These are phyloP conservation scores for Osmerus eperlanus DNA, from an alignment of 2,113 vertebrate genomes.

Conservation along the genomic window DNA sequence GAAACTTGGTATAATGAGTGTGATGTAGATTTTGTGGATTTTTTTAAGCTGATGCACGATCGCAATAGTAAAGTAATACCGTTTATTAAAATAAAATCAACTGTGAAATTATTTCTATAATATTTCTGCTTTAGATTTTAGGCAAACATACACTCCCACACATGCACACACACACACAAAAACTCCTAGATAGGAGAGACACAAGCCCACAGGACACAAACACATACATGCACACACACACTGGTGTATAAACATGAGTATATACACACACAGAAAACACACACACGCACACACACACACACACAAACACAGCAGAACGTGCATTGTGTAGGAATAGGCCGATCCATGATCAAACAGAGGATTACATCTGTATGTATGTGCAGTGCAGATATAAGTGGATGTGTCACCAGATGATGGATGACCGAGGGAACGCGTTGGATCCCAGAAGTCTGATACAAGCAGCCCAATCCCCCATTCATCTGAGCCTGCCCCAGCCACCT, in stretches of 20 bases:
- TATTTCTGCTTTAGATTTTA: not conserved
- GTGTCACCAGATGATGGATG: slow-evolving; percentile 70
- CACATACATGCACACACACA: slow-evolving; percentile 2
- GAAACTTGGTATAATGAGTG: slow-evolving; percentile 9
- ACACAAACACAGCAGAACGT: not conserved
- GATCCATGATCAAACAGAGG: slow-evolving; percentile 53
- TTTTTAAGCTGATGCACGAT: not conserved
- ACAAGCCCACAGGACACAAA: too few relatives aligned
- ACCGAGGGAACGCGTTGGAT: slow-evolving; percentile 59
- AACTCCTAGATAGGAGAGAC: too few relatives aligned
- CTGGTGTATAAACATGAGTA: slow-evolving; percentile 1
- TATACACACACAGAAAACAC: slow-evolving; percentile 2
- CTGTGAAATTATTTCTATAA: too few relatives aligned
- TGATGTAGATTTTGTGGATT: not conserved
- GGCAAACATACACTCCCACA: slow-evolving; percentile 4
- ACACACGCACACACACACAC: not conserved
- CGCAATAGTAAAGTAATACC: not conserved
- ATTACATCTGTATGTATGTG: slow-evolving; percentile 63
- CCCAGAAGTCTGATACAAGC: slow-evolving; percentile 60
- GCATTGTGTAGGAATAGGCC: slow-evolving; percentile 31
- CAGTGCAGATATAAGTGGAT: slow-evolving; percentile 56
- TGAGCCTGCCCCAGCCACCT: slow-evolving; percentile 50
- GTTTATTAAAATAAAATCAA: too few relatives aligned
- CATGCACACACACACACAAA: slow-evolving; percentile 6
- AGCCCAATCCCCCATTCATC: slow-evolving; percentile 59